Conservation (phyloP, 2,888 invertebrate genomes). For the Nemoura dubitans region DNA sequence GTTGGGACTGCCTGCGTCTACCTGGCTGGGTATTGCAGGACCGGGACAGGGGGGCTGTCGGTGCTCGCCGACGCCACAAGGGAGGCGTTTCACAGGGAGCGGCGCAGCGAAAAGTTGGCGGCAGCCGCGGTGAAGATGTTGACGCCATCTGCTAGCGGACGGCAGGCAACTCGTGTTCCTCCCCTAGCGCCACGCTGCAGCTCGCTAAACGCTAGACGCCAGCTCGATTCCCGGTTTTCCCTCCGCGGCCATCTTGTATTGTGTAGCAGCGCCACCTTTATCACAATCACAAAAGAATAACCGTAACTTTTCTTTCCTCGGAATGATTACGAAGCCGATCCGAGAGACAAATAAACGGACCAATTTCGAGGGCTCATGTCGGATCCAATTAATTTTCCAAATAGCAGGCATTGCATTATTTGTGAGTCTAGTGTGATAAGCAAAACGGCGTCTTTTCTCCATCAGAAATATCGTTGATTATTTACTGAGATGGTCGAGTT, state of each 20-base stretch:
- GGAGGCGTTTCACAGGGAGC: background rate
- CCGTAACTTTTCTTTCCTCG: background rate
- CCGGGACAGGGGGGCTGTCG: too few species aligned
- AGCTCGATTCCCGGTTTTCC: background rate
- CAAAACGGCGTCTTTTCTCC: background rate
- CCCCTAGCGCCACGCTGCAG: background rate
- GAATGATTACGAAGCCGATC: background rate
- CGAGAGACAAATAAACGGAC: background rate
- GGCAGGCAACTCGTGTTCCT: background rate
- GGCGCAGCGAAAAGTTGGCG: too few species aligned
- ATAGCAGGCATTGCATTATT: background rate
- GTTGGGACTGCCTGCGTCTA: background rate
- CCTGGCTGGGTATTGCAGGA: background rate
- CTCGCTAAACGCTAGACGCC: background rate
- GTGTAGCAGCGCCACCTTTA: background rate
- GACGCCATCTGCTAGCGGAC: background rate
- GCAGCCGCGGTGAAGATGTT: too few species aligned
- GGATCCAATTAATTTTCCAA: background rate
- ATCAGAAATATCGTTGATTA: conserved; percentile 12
- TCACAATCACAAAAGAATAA: background rate
- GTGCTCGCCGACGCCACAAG: background rate
- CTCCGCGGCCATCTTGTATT: background rate
- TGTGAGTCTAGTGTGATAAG: background rate
- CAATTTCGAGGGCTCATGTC: background rate
- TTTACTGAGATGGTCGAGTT: background rate